These are phyloP conservation scores for Drosophila nebulosa DNA, from an alignment of 1,140 invertebrate species.

Conservation along the genomic window DNA sequence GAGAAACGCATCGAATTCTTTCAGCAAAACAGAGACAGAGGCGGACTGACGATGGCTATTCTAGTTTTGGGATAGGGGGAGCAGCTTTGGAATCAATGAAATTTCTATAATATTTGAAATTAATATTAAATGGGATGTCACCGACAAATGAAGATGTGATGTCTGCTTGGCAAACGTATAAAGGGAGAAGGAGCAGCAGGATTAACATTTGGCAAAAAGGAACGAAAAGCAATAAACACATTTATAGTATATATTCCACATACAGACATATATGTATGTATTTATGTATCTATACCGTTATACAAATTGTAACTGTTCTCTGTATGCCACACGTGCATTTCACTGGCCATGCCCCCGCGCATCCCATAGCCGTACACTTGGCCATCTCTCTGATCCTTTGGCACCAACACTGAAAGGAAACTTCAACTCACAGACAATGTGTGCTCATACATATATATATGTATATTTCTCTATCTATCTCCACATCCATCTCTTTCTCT, in stretches of 20 bases:
- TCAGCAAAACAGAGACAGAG: not conserved
- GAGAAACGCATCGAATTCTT: not conserved
- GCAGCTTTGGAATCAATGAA: not conserved
- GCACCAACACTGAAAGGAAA: not conserved
- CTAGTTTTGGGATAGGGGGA: not conserved
- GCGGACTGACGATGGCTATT: too few relatives aligned
- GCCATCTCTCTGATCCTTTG: slow-evolving; percentile 14
- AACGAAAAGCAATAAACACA: slow-evolving; percentile 13
- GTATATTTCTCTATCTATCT: not conserved
- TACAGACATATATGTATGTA: not conserved
- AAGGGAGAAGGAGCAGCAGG: slow-evolving; percentile 8
- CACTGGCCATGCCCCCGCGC: not conserved
- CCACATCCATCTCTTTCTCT: not conserved
- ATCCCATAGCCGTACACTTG: too few relatives aligned
- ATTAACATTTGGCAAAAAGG: slow-evolving; percentile 65
- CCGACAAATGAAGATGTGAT: not conserved
- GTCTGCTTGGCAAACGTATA: slow-evolving; percentile 8
- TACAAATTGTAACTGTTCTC: slow-evolving; percentile 73
- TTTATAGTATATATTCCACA: too few relatives aligned
- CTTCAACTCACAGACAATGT: slow-evolving; percentile 14
- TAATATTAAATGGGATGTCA: not conserved
- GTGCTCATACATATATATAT: slow-evolving; percentile 32
- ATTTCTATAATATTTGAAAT: not conserved
- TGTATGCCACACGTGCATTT: slow-evolving; percentile 44
- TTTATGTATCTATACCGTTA: slow-evolving; percentile 25